phyloP scores from a whole-genome alignment of 2,888 invertebrate species.

The Cylloceria caligata region DNA sequence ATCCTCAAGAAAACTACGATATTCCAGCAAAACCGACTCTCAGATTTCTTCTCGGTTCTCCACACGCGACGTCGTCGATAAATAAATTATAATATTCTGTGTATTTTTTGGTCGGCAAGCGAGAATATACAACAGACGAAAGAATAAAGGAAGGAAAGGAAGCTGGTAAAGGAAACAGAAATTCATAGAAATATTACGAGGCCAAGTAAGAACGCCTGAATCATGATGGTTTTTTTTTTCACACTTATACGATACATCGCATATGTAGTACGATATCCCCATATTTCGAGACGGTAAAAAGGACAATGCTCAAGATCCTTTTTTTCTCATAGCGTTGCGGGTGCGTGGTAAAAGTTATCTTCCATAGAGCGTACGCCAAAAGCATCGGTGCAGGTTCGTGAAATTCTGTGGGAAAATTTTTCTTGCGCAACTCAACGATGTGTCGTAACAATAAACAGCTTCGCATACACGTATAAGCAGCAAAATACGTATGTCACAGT shows the following conservation, averaged over 20 bases:
- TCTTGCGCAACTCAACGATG: slow-evolving; percentile 61
- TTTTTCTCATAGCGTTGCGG: slow-evolving; percentile 66
- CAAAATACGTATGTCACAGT: slow-evolving; percentile 20
- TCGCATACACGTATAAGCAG: slow-evolving; percentile 25
- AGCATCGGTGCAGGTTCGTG: slow-evolving; percentile 69
- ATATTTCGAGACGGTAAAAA: slow-evolving; percentile 44
- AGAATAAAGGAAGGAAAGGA: slow-evolving; percentile 22
- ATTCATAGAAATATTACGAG: slow-evolving; percentile 17
- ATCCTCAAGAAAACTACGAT: slow-evolving; percentile 32
- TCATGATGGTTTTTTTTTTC: slow-evolving; percentile 23
- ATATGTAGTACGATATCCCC: slow-evolving; percentile 6
- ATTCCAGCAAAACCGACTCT: slow-evolving; percentile 22
- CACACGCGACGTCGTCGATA: slow-evolving; percentile 57
- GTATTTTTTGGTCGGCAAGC: slow-evolving; percentile 1
- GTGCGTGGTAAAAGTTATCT: slow-evolving; percentile 50
- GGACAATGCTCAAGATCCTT: slow-evolving; percentile 58
- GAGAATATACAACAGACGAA: slow-evolving; percentile 36
- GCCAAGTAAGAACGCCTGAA: neutral
- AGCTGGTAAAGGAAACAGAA: slow-evolving; percentile 21
- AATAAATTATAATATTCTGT: slow-evolving; percentile 53
- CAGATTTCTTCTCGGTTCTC: slow-evolving; percentile 47
- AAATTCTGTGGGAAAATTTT: slow-evolving; percentile 78
- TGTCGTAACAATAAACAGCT: slow-evolving; percentile 68
- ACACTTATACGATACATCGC: neutral
- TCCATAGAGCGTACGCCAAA: neutral